Conservation (phyloP, 2,888 invertebrate species). For the Danaus chrysippus region DNA sequence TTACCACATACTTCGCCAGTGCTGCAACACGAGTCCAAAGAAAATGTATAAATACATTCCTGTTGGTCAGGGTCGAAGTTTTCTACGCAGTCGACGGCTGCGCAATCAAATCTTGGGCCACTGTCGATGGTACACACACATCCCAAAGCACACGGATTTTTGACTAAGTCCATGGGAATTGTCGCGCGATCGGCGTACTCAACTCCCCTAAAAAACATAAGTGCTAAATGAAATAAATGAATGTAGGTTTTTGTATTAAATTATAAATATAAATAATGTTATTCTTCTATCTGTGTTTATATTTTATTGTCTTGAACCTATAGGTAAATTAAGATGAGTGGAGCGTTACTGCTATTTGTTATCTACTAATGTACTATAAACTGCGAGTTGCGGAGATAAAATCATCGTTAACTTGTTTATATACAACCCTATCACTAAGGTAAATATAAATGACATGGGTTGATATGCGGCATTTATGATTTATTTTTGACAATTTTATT, state of each 20-base stretch:
- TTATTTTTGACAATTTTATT: too few species aligned
- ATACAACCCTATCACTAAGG: too few species aligned
- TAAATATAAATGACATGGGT: too few species aligned
- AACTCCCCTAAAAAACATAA: conserved; percentile 52
- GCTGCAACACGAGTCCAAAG: conserved; percentile 63
- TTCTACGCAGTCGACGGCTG: conserved; percentile 67
- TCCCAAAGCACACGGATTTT: conserved; percentile 61
- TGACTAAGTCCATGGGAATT: conserved; percentile 55
- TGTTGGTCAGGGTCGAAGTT: conserved; percentile 52
- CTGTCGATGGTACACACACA: conserved; percentile 54
- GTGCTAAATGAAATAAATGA: not conserved
- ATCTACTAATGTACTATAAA: too few species aligned
- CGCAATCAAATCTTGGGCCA: conserved; percentile 59
- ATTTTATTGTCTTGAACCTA: too few species aligned
- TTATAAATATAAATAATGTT: not conserved
- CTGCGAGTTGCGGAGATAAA: too few species aligned
- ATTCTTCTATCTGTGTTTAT: too few species aligned
- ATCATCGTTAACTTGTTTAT: too few species aligned
- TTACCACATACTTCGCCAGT: conserved; percentile 64
- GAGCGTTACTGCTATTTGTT: too few species aligned
- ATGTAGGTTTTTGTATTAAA: not conserved
- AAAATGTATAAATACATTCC: conserved; percentile 59
- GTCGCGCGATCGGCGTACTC: conserved; percentile 48
- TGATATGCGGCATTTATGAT: too few species aligned
- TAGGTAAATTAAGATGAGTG: too few species aligned